These are phyloP conservation scores for Ceyx erithaca DNA, from an alignment of 2,797 vertebrate genomes.

Conservation along the genomic window DNA sequence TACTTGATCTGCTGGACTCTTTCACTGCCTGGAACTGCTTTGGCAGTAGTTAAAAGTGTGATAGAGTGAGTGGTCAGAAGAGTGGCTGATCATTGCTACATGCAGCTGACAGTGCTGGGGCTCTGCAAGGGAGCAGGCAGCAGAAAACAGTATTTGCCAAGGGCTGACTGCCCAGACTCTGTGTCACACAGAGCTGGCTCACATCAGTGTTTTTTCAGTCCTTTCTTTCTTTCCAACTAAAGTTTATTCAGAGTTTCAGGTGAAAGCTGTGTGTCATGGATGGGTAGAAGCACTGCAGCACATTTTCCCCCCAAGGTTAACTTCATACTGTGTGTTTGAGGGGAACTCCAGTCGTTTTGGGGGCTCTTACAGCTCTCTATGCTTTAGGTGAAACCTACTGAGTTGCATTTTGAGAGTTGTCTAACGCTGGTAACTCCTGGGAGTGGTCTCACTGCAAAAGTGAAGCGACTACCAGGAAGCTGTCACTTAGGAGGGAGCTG, in stretches of 20 bases:
- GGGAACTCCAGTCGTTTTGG: background rate
- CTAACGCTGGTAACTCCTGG: background rate
- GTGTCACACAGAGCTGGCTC: background rate
- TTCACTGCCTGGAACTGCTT: background rate
- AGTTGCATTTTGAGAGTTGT: background rate
- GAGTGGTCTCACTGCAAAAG: background rate
- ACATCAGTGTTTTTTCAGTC: background rate
- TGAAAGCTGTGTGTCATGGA: background rate
- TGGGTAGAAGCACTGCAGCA: background rate
- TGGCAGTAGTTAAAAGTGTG: background rate
- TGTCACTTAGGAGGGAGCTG: background rate
- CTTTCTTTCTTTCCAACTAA: background rate
- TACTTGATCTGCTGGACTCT: background rate
- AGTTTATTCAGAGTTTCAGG: background rate
- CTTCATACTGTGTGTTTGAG: background rate
- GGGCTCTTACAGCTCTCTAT: background rate
- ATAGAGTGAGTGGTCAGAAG: background rate
- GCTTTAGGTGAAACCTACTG: accelerated
- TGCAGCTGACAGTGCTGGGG: background rate
- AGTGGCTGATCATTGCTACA: accelerated
- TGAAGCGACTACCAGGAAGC: accelerated
- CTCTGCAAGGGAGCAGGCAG: background rate
- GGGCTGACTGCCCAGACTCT: background rate
- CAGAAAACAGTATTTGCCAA: background rate
- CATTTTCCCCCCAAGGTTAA: accelerated